Evolutionary conservation across 2,888 invertebrate genomes (phyloP), one percentile per base, ranked within the genome.

Genomic region (Lithosia quadra): DNA sequence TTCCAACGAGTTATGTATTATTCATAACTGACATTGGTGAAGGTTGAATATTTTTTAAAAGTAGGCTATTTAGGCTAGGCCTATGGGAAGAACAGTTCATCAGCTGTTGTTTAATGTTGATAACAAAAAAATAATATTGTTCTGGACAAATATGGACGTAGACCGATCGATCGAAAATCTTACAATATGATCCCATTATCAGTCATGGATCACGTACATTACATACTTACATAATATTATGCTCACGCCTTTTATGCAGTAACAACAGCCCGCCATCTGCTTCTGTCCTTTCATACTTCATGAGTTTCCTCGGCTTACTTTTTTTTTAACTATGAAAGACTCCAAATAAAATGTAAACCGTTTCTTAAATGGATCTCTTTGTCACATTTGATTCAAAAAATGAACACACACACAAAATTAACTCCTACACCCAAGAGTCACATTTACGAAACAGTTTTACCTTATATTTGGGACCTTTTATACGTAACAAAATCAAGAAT

Each of bases 401-500:
- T 24, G 11, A 56, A 56, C 55, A 11, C 22, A 56, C 22, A 56
- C 13, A 22, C 13, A 56, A 24, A 22, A 22, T 24, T 21, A 56
- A 24, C 22, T 22, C 61, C 4, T 43, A 15, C 1, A 10, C 43
- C 10, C 18, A 18, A 61, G 36, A 61, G 36, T 22, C 18, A 43
- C 24, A 24, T 43, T 28, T 24, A 24, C 15, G 10, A 18, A 56
- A 22, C 22, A 22, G 13, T 56, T 13, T 56, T 28, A 21, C 55
- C 22, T 43, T 43, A 43, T 61, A 18, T 18, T 61, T 18, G 43
- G 24, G 7, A n/a, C 43, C 61, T 13, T 60, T 36, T 24, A 24
- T 43, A 21, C 18, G 22, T 43, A 36, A 39, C 60, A 62, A 49
- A 43, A 62, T 62, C 43, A 62, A 28, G 39, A 62, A 43, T 24